A percentile compares a stretch with the other conserved stretches of the same genome.
Evolutionary conservation across 2,888 invertebrate species (phyloP).

Genomic region (Synergus laeviventris): DNA sequence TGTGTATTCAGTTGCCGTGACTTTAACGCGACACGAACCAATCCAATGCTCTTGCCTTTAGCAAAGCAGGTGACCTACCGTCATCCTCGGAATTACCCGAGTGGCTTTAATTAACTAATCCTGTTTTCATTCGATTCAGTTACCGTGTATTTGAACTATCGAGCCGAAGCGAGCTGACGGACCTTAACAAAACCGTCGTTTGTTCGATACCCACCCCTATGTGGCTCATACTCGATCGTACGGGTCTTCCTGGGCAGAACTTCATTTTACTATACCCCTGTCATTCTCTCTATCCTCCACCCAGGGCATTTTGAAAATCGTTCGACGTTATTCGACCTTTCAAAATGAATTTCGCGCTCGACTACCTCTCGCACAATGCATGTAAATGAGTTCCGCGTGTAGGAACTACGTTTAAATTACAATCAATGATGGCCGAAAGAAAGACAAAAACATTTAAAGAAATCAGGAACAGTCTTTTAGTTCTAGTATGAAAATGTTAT

Average conservation of each 20-base stretch:
- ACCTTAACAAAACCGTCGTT: constrained; percentile 55
- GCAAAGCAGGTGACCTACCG: constrained; percentile 40
- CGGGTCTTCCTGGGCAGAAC: constrained; percentile 37
- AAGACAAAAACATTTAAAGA: neutral
- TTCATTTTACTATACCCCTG: constrained; percentile 21
- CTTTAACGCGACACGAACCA: neutral
- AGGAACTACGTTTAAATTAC: neutral
- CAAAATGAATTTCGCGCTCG: constrained; percentile 12
- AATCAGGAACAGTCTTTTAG: neutral
- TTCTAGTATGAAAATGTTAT: too few species aligned
- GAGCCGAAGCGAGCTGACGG: constrained; percentile 38
- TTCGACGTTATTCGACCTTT: constrained; percentile 8
- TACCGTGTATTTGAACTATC: constrained; percentile 41
- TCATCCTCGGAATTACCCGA: constrained; percentile 51
- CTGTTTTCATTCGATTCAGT: constrained; percentile 58
- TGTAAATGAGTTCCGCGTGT: neutral
- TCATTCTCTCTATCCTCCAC: constrained; percentile 2
- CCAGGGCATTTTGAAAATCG: neutral
- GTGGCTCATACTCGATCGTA: constrained; percentile 33
- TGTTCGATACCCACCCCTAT: constrained; percentile 45
- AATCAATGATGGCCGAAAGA: neutral
- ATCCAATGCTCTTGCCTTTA: neutral
- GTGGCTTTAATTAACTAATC: constrained; percentile 63
- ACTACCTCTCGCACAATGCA: neutral
- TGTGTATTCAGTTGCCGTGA: neutral